Evolutionary conservation across 2,888 invertebrate genomes (phyloP).

Genomic region (Drosophila pseudotalamancana): DNA sequence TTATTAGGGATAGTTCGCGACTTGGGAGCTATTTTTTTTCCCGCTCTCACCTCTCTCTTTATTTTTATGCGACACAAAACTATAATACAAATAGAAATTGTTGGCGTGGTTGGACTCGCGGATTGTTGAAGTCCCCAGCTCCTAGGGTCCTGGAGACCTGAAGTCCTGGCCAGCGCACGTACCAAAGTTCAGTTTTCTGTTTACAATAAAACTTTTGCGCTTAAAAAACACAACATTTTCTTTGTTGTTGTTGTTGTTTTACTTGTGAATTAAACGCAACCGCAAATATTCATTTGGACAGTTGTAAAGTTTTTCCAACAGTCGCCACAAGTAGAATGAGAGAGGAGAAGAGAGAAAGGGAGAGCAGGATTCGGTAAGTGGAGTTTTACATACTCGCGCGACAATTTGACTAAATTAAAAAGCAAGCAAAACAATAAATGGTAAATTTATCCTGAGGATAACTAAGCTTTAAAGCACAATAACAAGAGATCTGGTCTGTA

Average conservation of each 20-base stretch:
- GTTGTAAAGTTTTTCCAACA: conserved; percentile 81
- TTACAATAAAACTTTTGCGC: conserved; percentile 72
- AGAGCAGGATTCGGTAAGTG: conserved; percentile 38
- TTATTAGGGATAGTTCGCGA: conserved; percentile 54
- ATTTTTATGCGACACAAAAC: conserved; percentile 66
- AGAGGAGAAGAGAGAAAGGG: background rate
- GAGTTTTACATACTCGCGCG: conserved; percentile 66
- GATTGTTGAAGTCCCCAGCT: too few relatives aligned
- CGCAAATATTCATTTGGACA: conserved; percentile 85
- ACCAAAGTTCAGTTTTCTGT: conserved; percentile 60
- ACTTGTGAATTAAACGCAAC: conserved; percentile 84
- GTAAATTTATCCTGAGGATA: background rate
- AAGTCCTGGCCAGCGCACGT: conserved; percentile 48
- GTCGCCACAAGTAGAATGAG: conserved; percentile 41
- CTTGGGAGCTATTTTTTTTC: conserved; percentile 47
- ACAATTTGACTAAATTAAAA: conserved; percentile 82
- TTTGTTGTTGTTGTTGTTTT: conserved; percentile 64
- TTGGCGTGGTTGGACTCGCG: conserved; percentile 4
- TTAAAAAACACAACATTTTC: conserved; percentile 38
- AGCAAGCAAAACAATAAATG: conserved; percentile 43
- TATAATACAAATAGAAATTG: conserved; percentile 64
- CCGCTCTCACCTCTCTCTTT: conserved; percentile 9
- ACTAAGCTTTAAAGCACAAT: conserved; percentile 16
- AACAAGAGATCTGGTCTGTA: background rate
- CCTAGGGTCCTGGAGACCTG: conserved; percentile 24